Base-by-base conservation (phyloP, 2,113 vertebrate genomes). In the Ascaphus truei region DNA sequence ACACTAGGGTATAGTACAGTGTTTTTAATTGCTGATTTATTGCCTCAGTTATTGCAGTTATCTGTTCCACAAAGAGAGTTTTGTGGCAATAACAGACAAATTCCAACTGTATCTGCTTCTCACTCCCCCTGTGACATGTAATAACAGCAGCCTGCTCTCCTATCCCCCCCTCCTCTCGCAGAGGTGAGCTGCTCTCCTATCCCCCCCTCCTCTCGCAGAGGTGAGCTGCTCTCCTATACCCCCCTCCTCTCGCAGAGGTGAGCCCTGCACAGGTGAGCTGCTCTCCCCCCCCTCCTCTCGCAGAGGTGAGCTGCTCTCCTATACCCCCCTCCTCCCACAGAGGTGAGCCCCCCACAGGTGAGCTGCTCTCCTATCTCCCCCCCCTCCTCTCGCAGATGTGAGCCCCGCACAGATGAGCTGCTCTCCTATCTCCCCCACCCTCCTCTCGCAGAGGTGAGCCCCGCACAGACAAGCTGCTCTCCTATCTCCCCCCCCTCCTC, bases 401-500 rank as follows among this genome's bases (percentile, higher is more conserved):
- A n/a, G n/a, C n/a, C n/a, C n/a, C n/a, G n/a, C n/a, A n/a, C n/a
- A n/a, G n/a, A n/a, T n/a, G n/a, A n/a, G n/a, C n/a, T n/a, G n/a
- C n/a, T n/a, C n/a, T n/a, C n/a, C n/a, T n/a, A n/a, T n/a, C n/a
- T n/a, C n/a, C n/a, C n/a, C n/a, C n/a, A n/a, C n/a, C n/a, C n/a
- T n/a, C n/a, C n/a, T n/a, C n/a, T n/a, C n/a, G n/a, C n/a, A n/a
- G n/a, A n/a, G n/a, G n/a, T n/a, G n/a, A n/a, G n/a, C n/a, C n/a
- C n/a, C n/a, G 27, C 22, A 27, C 12, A 51, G 27, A 51, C n/a
- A 12, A 51, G 23, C 11, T 51, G 23, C 6, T 1, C 20, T 33
- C 13, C 36, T 68, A 68, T 68, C 65, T 58, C 18, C 30, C 22
- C 22, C n/a, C n/a, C n/a, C n/a, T n/a, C n/a, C n/a, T n/a, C n/a